These are phyloP conservation scores for Tenodera sinensis DNA, from an alignment of 2,888 invertebrate species.

Conservation along the genomic window DNA sequence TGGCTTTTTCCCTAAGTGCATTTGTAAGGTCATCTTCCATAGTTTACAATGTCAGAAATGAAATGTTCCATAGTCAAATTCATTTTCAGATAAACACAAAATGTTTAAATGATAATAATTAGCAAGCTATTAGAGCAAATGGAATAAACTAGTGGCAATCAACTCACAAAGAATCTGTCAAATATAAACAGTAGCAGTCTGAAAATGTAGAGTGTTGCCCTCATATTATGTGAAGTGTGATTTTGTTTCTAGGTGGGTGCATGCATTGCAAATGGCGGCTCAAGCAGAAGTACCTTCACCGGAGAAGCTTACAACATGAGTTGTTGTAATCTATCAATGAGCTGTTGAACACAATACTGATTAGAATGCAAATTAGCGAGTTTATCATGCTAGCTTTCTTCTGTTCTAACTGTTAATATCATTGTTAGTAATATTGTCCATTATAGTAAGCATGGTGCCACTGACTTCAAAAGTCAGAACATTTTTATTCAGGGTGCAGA, in stretches of 20 bases:
- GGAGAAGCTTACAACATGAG: slow-evolving; percentile 6
- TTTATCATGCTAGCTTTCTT: background rate
- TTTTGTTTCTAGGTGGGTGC: slow-evolving; percentile 46
- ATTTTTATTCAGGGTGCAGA: background rate
- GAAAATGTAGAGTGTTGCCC: too few species aligned
- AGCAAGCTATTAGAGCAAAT: too few species aligned
- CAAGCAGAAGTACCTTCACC: slow-evolving; percentile 47
- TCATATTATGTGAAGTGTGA: background rate
- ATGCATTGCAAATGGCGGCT: slow-evolving; percentile 47
- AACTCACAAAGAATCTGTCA: too few species aligned
- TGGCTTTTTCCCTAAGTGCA: too few species aligned
- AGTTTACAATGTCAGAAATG: too few species aligned
- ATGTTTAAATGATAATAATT: too few species aligned
- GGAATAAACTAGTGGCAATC: too few species aligned
- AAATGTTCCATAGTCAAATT: too few species aligned
- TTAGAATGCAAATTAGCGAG: background rate
- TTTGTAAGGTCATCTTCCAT: too few species aligned
- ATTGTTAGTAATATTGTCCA: background rate
- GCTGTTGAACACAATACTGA: background rate
- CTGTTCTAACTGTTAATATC: background rate
- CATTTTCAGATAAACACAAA: too few species aligned
- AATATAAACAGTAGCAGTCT: too few species aligned
- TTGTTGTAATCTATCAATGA: background rate
- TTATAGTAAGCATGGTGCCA: background rate
- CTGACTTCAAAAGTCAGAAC: background rate